phyloP scores from a whole-genome alignment of 2,113 vertebrate genomes.

The Tragelaphus scriptus region DNA sequence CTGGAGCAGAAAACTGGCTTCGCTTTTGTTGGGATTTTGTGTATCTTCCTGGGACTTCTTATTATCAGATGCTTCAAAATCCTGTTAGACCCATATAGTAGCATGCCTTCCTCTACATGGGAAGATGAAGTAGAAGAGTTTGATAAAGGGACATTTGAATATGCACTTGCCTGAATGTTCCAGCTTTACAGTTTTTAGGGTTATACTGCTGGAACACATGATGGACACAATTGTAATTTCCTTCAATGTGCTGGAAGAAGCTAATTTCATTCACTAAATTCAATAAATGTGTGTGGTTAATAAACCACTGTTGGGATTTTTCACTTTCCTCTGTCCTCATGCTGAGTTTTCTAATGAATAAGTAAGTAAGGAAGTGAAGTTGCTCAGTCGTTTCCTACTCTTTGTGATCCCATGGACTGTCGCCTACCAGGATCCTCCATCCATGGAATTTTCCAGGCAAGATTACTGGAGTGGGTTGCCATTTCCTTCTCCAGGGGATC shows the following conservation, averaged over 20 bases:
- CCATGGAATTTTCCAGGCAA: not conserved
- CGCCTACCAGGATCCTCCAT: not conserved
- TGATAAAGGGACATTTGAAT: conserved; percentile 98
- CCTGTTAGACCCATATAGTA: conserved; percentile 95
- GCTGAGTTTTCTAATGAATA: not conserved
- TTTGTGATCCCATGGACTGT: not conserved
- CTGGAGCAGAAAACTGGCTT: conserved; percentile 98
- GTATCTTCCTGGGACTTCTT: conserved; percentile 94
- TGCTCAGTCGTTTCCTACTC: fast-evolving
- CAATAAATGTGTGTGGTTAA: conserved; percentile 78
- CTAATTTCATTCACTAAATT: conserved; percentile 67
- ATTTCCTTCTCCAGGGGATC: not conserved
- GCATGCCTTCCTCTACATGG: conserved; percentile 98
- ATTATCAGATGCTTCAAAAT: conserved; percentile 97
- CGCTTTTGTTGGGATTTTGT: conserved; percentile 94
- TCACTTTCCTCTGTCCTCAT: not conserved
- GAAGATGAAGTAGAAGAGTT: conserved; percentile 94
- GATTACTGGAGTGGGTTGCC: not conserved
- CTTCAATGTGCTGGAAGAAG: conserved; percentile 49
- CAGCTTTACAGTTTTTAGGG: conserved; percentile 56
- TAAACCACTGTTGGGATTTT: not conserved
- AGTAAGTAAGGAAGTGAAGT: not conserved
- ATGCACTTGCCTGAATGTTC: conserved; percentile 90
- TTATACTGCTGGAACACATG: conserved; percentile 62
- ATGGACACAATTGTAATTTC: conserved; percentile 54